Percentiles rank a stretch among this genome's conserved stretches.
phyloP scores from a whole-genome alignment of 2,113 vertebrate genomes.

The Dermatemys mawii region DNA sequence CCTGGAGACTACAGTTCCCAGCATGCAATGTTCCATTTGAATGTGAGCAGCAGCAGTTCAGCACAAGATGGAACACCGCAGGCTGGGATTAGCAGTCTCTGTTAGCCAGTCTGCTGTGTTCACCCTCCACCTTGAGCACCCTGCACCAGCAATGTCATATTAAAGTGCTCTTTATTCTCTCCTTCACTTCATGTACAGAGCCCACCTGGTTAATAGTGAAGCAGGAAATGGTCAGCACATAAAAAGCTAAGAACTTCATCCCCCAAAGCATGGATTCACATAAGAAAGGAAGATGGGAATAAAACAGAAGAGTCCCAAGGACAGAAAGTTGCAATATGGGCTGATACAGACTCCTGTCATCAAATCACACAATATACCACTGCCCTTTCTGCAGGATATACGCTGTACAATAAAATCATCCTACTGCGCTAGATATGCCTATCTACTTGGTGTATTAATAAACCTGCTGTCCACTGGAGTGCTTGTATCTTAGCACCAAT shows the following conservation, averaged over 20 bases:
- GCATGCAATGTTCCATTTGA: slow-evolving; percentile 44
- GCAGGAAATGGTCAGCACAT: background rate
- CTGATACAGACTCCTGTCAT: background rate
- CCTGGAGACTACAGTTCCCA: slow-evolving; percentile 68
- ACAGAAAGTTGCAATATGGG: accelerated
- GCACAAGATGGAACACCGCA: slow-evolving; percentile 43
- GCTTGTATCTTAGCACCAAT: background rate
- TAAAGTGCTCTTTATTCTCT: slow-evolving; percentile 3
- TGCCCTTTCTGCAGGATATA: slow-evolving; percentile 7
- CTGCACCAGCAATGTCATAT: background rate
- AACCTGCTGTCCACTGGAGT: slow-evolving; percentile 23
- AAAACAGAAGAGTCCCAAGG: background rate
- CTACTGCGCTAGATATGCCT: slow-evolving; percentile 44
- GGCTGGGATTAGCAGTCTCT: slow-evolving; percentile 58
- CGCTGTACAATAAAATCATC: slow-evolving; percentile 24
- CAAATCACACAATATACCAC: background rate
- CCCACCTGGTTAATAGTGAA: background rate
- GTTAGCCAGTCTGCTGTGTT: background rate
- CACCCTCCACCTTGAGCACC: background rate
- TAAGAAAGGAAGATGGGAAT: background rate
- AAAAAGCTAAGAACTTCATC: background rate
- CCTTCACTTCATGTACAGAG: background rate
- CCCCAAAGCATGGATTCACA: background rate
- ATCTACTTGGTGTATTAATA: slow-evolving; percentile 36
- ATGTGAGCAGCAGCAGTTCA: background rate